These are phyloP conservation scores for Steinernema khuongi DNA, from an alignment of 1,140 invertebrate species.

Conservation along the genomic window DNA sequence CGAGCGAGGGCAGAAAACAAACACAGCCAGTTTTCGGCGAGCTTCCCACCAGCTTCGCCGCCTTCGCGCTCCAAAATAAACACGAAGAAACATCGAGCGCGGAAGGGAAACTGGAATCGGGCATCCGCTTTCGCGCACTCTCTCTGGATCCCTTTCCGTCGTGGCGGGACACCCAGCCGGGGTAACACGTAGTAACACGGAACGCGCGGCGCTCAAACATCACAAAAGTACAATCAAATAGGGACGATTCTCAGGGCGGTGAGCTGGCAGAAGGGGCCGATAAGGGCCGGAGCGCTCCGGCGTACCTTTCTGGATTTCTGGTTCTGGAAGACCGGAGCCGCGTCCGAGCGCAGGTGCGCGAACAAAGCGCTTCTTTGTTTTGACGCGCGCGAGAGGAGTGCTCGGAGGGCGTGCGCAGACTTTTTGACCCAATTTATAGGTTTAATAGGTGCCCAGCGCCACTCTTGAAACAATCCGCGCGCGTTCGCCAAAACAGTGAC, in stretches of 20 bases:
- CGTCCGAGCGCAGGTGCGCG: no score
- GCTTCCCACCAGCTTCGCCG: constrained; percentile 10
- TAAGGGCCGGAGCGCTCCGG: background rate
- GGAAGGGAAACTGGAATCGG: background rate
- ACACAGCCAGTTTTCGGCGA: constrained; percentile 12
- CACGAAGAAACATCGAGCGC: constrained; percentile 9
- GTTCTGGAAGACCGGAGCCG: no score
- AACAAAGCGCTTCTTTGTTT: constrained; percentile 17
- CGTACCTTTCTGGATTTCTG: background rate
- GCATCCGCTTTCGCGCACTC: background rate
- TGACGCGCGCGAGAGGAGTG: background rate
- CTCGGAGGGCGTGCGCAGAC: constrained; percentile 11
- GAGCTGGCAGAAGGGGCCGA: background rate
- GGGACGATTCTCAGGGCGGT: background rate
- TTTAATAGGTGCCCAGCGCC: constrained; percentile 4
- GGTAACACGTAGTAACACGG: background rate
- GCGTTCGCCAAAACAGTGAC: constrained; percentile 7
- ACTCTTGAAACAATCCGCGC: constrained; percentile 10
- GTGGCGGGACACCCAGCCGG: background rate
- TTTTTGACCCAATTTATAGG: constrained; percentile 17
- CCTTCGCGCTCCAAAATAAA: constrained; percentile 9
- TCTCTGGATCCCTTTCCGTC: background rate
- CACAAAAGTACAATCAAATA: constrained; percentile 15
- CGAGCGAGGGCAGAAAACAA: background rate
- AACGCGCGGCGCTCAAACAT: background rate